Conservation (phyloP, 2,888 invertebrate species). For the Empis stercorea region DNA sequence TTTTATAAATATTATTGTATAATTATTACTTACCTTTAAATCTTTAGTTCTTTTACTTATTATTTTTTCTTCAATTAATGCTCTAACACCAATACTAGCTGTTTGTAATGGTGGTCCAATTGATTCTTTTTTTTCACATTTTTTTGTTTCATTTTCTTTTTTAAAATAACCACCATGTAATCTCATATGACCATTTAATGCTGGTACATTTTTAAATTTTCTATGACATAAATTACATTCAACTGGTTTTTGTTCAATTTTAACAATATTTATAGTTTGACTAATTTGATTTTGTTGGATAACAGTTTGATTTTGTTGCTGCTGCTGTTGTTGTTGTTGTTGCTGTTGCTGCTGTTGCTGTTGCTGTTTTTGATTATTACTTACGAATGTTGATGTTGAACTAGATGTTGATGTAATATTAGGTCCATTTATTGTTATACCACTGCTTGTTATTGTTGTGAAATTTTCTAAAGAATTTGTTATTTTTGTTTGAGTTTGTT, state of each 20-base stretch:
- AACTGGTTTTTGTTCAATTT: slow-evolving; percentile 68
- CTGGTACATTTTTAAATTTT: slow-evolving; percentile 94
- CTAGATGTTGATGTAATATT: slow-evolving; percentile 22
- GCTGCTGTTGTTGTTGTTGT: slow-evolving; percentile 22
- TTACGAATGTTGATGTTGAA: slow-evolving; percentile 18
- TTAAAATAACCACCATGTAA: slow-evolving; percentile 95
- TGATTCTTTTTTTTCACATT: slow-evolving; percentile 71
- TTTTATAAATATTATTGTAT: too few relatives aligned
- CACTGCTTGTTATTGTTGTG: slow-evolving; percentile 3
- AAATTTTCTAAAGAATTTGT: slow-evolving; percentile 7
- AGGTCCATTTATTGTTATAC: slow-evolving; percentile 15
- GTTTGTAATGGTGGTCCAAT: slow-evolving; percentile 77
- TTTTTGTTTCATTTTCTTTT: slow-evolving; percentile 80
- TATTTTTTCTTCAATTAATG: slow-evolving; percentile 85
- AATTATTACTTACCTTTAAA: slow-evolving; percentile 26
- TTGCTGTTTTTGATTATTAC: slow-evolving; percentile 18
- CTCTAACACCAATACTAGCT: slow-evolving; percentile 81
- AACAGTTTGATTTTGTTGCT: slow-evolving; percentile 29
- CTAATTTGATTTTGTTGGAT: slow-evolving; percentile 22
- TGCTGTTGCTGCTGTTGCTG: slow-evolving; percentile 26
- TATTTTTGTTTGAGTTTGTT: slow-evolving; percentile 18
- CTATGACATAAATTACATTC: slow-evolving; percentile 92
- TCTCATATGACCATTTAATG: slow-evolving; percentile 96
- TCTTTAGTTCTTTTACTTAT: slow-evolving; percentile 63
- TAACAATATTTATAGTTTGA: slow-evolving; percentile 33